Conservation (phyloP, 37 sponge, comb jelly and placozoan genomes). For the Oopsacas minuta region DNA sequence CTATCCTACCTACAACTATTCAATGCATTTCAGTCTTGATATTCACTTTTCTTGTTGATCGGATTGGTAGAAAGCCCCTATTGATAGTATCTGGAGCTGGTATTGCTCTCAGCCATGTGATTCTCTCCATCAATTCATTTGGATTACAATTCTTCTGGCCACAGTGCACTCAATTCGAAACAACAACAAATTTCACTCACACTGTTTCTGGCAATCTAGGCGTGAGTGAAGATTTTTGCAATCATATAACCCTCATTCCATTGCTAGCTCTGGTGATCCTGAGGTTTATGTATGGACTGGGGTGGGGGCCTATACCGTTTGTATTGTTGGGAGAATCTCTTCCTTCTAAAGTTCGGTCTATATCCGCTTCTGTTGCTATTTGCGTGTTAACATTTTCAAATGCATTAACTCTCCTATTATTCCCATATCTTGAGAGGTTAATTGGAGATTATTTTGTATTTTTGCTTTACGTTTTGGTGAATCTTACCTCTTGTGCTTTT, state of each 20-base stretch:
- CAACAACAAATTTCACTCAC: neutral
- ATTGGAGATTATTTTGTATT: conserved; percentile 20
- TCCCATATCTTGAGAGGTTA: neutral
- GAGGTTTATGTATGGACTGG: conserved; percentile 24
- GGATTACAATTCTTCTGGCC: neutral
- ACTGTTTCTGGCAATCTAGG: neutral
- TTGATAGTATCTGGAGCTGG: conserved; percentile 25
- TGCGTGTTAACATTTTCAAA: conserved; percentile 5
- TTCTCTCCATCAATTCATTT: conserved; percentile 25
- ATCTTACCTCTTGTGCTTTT: conserved; percentile 21
- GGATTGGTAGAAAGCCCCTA: conserved; percentile 35
- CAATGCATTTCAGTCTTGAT: conserved; percentile 34
- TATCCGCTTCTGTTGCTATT: conserved; percentile 24
- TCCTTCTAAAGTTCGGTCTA: conserved; percentile 23
- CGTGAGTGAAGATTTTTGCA: neutral
- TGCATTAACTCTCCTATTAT: neutral
- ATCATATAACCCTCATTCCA: conserved; percentile 9
- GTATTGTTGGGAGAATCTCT: conserved; percentile 29
- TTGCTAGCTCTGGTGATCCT: conserved; percentile 19
- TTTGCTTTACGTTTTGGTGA: conserved; percentile 18
- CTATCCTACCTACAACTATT: conserved; percentile 10
- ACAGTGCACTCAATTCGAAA: neutral
- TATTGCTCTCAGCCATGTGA: conserved; percentile 20
- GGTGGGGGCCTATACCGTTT: conserved; percentile 48
- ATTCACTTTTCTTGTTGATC: conserved; percentile 31